Evolutionary conservation across 2,113 vertebrate species (phyloP).

Genomic region (Rhodinocichla rosea): DNA sequence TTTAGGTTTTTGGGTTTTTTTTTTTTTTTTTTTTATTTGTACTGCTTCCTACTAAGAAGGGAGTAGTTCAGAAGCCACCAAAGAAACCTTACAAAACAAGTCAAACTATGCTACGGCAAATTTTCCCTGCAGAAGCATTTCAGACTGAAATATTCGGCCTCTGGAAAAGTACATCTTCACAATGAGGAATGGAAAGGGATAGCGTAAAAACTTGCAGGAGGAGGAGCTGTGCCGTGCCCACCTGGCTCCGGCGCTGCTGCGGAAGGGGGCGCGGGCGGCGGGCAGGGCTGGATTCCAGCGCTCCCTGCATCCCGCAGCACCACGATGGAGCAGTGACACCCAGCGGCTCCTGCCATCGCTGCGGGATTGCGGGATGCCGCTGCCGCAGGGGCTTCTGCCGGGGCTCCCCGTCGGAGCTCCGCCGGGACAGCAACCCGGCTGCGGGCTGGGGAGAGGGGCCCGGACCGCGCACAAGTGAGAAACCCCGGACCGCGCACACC

Average conservation of each 20-base stretch:
- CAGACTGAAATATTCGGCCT: background rate
- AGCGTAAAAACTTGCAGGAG: background rate
- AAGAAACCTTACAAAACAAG: background rate
- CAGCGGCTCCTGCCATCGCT: background rate
- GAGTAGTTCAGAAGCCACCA: background rate
- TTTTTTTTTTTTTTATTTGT: background rate
- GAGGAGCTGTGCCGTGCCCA: background rate
- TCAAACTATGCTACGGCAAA: background rate
- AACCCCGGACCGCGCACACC: no score
- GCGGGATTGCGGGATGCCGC: background rate
- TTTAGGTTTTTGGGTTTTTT: no score
- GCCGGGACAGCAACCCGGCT: no score
- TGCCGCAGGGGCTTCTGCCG: no score
- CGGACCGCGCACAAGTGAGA: no score
- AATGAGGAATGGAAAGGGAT: background rate
- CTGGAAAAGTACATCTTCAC: background rate
- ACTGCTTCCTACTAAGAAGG: background rate
- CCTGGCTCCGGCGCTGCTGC: background rate
- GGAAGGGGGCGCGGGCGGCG: rapidly evolving
- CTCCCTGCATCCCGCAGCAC: rapidly evolving
- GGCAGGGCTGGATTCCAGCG: rapidly evolving
- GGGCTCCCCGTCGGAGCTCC: no score
- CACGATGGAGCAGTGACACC: conserved; percentile 58
- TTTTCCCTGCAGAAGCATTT: background rate
- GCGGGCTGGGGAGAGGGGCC: no score